A percentile compares a stretch with the other conserved stretches of the same genome.
phyloP scores from a whole-genome alignment of 2,888 invertebrate genomes.

The Platypus cylindrus region DNA sequence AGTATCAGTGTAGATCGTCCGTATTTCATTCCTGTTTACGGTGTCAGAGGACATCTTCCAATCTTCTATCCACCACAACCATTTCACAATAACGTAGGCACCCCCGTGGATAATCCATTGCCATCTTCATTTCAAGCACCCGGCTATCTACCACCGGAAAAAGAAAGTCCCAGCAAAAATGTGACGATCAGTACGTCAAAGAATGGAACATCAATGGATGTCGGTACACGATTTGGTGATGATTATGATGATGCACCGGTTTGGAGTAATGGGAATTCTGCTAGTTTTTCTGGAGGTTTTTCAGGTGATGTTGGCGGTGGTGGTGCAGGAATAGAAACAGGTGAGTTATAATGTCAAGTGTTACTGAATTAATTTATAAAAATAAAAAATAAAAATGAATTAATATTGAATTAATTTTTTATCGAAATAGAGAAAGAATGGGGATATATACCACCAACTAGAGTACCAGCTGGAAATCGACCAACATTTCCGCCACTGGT shows the following conservation, averaged over 20 bases:
- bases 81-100: constrained; percentile 20
- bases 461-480: background rate
- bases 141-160: constrained; percentile 24
- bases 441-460: no score
- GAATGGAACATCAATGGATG: background rate
- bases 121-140: constrained; percentile 19
- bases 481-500: no score
- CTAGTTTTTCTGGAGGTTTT: background rate
- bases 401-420: no score
- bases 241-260: constrained; percentile 25
- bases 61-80: constrained; percentile 31
- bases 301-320: background rate
- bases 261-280: constrained; percentile 28
- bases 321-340: no score
- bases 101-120: constrained; percentile 23
- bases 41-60: constrained; percentile 23
- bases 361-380: no score
- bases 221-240: constrained; percentile 9
- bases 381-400: no score
- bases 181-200: constrained; percentile 1
- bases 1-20: constrained; percentile 26
- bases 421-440: no score
- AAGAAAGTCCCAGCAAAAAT: no score
- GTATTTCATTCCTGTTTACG: constrained; percentile 30
- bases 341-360: no score